A percentile compares a stretch with the other conserved stretches of the same genome.
phyloP scores from a whole-genome alignment of 2,797 vertebrate species.

The Lateolabrax maculatus region DNA sequence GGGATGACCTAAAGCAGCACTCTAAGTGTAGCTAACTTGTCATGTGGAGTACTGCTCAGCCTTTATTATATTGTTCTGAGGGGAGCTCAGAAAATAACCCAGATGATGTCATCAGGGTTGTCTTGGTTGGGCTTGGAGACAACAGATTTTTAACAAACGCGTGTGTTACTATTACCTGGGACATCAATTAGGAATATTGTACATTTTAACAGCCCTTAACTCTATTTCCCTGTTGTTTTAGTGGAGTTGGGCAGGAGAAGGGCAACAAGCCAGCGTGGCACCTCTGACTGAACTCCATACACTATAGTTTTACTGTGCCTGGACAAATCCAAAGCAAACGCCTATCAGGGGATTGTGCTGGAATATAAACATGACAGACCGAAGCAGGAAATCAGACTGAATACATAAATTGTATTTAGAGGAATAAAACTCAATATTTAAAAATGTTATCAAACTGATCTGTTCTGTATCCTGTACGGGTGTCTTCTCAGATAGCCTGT shows the following conservation, averaged over 20 bases:
- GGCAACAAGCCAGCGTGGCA: not conserved
- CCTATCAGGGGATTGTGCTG: not conserved
- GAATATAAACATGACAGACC: too few species aligned
- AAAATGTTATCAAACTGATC: not conserved
- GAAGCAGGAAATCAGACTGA: not conserved
- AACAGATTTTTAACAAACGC: not conserved
- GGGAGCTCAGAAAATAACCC: not conserved
- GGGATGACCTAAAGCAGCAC: not conserved
- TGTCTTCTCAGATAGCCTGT: not conserved
- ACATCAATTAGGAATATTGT: not conserved
- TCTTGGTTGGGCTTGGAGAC: not conserved
- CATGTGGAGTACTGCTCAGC: too few species aligned
- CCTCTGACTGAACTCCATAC: not conserved
- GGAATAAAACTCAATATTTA: conserved; percentile 4
- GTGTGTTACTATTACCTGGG: not conserved
- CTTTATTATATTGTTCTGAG: not conserved
- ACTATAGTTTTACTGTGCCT: not conserved
- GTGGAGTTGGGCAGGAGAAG: not conserved
- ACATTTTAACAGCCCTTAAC: not conserved
- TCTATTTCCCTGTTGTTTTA: not conserved
- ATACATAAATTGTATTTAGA: conserved; percentile 4
- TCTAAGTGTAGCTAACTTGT: not conserved
- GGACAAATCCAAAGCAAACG: not conserved
- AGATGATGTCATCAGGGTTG: not conserved
- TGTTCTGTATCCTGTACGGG: not conserved